Percentiles rank a stretch among this genome's conserved stretches.
These are phyloP conservation scores for Prionace glauca DNA, from an alignment of 2,797 vertebrate genomes.

Conservation along the genomic window DNA sequence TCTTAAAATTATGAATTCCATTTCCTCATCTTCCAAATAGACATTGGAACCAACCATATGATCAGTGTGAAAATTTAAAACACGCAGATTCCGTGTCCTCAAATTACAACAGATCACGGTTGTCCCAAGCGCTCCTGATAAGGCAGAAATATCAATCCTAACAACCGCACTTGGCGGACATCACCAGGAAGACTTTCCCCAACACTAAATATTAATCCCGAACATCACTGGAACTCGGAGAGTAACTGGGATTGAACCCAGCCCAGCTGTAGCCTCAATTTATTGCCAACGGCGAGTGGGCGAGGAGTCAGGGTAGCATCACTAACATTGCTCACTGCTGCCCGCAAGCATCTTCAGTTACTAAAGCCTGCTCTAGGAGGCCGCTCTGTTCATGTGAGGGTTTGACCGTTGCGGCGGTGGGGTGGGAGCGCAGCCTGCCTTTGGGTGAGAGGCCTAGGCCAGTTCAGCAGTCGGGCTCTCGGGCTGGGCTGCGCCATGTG, in stretches of 20 bases:
- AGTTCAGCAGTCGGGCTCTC: not conserved
- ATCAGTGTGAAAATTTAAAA: not conserved
- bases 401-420: too few relatives aligned
- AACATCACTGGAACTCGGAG: not conserved
- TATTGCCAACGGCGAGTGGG: not conserved
- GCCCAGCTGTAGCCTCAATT: not conserved
- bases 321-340: too few relatives aligned
- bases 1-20: not conserved
- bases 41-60: not conserved
- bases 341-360: not conserved
- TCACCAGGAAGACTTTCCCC: not conserved
- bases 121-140: not conserved
- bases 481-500: not conserved
- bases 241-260: not conserved
- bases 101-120: not conserved
- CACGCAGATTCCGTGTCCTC: not conserved
- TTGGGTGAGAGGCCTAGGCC: not conserved
- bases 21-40: not conserved
- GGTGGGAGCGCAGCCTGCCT: not conserved
- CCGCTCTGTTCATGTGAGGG: not conserved
- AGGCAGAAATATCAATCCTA: not conserved
- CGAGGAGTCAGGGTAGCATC: not conserved
- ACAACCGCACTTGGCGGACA: not conserved
- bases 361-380: slow-evolving; percentile 12
- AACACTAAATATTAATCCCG: not conserved